Percentiles rank a stretch among this genome's conserved stretches.
Evolutionary conservation across 2,888 invertebrate species (phyloP).

Genomic region (Volucella inflata): DNA sequence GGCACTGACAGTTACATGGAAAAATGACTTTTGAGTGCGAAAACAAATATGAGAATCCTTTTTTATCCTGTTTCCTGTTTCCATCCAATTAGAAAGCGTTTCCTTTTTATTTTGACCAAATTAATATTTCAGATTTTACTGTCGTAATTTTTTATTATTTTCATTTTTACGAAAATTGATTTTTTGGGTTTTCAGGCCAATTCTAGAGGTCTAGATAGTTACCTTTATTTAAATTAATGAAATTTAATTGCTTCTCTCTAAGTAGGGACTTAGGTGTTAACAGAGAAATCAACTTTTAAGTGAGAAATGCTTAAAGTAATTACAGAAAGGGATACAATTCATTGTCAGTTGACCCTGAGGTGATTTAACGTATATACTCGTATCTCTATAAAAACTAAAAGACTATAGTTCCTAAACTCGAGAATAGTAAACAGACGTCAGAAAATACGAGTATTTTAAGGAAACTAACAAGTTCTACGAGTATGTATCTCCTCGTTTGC

Average conservation of each 20-base stretch:
- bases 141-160: neutral
- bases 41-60: constrained; percentile 29
- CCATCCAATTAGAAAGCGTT: constrained; percentile 12
- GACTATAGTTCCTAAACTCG: too few species aligned
- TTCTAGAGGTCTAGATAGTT: too few species aligned
- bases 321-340: too few species aligned
- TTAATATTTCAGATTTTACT: constrained; percentile 27
- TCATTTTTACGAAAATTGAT: constrained; percentile 2
- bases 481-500: too few species aligned
- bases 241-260: neutral
- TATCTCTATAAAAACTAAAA: too few species aligned
- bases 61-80: constrained; percentile 4
- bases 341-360: too few species aligned
- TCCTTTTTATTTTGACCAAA: constrained; percentile 17
- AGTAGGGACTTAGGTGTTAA: neutral
- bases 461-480: too few species aligned
- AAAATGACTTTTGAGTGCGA: constrained; percentile 10
- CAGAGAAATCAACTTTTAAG: too few species aligned
- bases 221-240: neutral
- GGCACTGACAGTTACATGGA: constrained; percentile 35
- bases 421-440: too few species aligned
- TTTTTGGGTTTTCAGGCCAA: neutral
- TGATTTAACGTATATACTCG: too few species aligned
- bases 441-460: too few species aligned
- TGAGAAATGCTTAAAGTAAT: too few species aligned